Conservation (phyloP, 2,888 invertebrate genomes). For the Lapara coniferarum region DNA sequence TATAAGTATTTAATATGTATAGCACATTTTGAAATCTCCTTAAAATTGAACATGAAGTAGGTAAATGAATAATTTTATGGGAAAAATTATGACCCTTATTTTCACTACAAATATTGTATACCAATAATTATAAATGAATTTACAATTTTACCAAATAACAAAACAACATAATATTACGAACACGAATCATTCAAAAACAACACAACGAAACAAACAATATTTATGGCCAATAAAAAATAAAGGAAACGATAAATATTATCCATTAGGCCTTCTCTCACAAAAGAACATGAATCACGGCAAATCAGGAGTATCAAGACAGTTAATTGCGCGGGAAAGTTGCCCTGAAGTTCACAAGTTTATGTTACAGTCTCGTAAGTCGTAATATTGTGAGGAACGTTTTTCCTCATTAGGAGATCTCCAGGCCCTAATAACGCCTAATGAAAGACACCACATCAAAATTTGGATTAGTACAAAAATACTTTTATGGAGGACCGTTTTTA, state of each 20-base stretch:
- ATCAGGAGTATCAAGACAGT: conserved; percentile 57
- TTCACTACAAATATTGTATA: too few relatives aligned
- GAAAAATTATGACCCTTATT: too few relatives aligned
- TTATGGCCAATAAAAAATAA: conserved; percentile 30
- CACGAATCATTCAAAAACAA: background rate
- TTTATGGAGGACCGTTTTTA: conserved; percentile 13
- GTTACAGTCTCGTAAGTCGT: conserved; percentile 51
- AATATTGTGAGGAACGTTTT: conserved; percentile 61
- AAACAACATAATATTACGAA: background rate
- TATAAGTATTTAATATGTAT: too few relatives aligned
- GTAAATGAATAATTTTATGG: too few relatives aligned
- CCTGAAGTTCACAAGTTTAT: conserved; percentile 55
- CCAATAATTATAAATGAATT: background rate
- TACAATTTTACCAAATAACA: background rate
- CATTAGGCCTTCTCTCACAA: conserved; percentile 40
- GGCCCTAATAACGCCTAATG: conserved; percentile 58
- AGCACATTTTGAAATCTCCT: too few relatives aligned
- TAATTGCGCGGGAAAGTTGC: conserved; percentile 62
- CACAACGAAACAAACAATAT: conserved; percentile 28
- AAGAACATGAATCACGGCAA: conserved; percentile 49
- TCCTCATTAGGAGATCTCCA: conserved; percentile 63
- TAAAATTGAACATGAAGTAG: too few relatives aligned
- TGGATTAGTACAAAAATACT: conserved; percentile 32
- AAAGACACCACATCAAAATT: conserved; percentile 48
- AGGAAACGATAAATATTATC: conserved; percentile 41